phyloP scores from a whole-genome alignment of 2,113 vertebrate species.

The Xerus inauris region DNA sequence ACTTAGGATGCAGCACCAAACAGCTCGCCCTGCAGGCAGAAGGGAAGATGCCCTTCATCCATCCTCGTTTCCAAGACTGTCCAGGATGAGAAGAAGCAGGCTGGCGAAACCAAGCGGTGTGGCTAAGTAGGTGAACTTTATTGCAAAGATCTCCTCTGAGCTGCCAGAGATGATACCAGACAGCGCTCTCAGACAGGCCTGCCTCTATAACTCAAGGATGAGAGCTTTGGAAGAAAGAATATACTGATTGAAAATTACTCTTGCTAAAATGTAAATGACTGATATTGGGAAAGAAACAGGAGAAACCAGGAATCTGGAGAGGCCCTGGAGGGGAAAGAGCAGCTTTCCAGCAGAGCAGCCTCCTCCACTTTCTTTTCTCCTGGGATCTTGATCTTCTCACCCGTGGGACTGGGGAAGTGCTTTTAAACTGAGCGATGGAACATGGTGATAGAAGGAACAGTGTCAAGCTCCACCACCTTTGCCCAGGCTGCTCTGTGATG shows the following conservation, averaged over 20 bases:
- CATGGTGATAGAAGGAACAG: rapidly evolving
- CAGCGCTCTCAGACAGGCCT: background rate
- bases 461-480: rapidly evolving
- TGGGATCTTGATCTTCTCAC: background rate
- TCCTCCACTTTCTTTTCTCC: background rate
- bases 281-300: background rate
- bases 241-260: background rate
- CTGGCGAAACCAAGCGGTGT: background rate
- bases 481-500: background rate
- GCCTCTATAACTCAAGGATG: background rate
- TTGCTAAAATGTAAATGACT: background rate
- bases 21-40: background rate
- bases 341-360: no score
- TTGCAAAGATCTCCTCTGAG: background rate
- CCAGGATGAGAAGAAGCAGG: background rate
- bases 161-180: background rate
- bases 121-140: background rate
- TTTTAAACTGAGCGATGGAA: background rate
- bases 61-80: background rate
- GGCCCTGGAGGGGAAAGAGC: rapidly evolving
- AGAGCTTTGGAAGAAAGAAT: background rate
- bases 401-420: background rate
- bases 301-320: background rate
- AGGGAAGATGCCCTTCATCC: rapidly evolving
- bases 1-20: rapidly evolving